Percentiles rank a stretch among this genome's conserved stretches.
These are phyloP conservation scores for Dryobotodes eremita DNA, from an alignment of 2,888 invertebrate species.

Conservation along the genomic window DNA sequence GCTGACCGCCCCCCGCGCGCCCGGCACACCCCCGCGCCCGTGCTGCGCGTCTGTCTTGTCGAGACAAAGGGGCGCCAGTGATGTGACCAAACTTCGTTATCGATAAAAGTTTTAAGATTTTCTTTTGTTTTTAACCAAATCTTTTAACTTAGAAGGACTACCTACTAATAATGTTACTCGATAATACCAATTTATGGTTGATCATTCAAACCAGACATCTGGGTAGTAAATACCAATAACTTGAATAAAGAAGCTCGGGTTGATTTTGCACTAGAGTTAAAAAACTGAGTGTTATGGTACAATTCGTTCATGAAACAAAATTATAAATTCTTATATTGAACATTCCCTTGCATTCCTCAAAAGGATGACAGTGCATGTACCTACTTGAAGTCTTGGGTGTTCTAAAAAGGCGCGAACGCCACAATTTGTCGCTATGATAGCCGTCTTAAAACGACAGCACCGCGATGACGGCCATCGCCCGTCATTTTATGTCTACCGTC, in stretches of 20 bases:
- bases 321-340: not conserved
- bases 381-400: too few relatives aligned
- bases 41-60: conserved; percentile 89
- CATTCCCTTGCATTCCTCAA: not conserved
- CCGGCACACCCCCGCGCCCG: conserved; percentile 69
- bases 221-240: not conserved
- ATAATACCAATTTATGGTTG: not conserved
- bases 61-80: conserved; percentile 90
- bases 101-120: conserved; percentile 64
- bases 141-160: not conserved
- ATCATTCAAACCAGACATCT: not conserved
- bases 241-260: not conserved
- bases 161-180: not conserved
- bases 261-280: not conserved
- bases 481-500: not conserved
- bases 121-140: not conserved
- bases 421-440: too few relatives aligned
- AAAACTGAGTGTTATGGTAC: not conserved
- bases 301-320: not conserved
- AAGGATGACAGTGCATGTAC: too few relatives aligned
- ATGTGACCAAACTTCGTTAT: conserved; percentile 60
- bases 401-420: not conserved
- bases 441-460: not conserved
- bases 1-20: conserved; percentile 76
- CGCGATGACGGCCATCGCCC: not conserved